A percentile compares a stretch with the other conserved stretches of the same genome.
phyloP scores from a whole-genome alignment of 1,140 invertebrate species.

The Drosophila sulfurigaster region DNA sequence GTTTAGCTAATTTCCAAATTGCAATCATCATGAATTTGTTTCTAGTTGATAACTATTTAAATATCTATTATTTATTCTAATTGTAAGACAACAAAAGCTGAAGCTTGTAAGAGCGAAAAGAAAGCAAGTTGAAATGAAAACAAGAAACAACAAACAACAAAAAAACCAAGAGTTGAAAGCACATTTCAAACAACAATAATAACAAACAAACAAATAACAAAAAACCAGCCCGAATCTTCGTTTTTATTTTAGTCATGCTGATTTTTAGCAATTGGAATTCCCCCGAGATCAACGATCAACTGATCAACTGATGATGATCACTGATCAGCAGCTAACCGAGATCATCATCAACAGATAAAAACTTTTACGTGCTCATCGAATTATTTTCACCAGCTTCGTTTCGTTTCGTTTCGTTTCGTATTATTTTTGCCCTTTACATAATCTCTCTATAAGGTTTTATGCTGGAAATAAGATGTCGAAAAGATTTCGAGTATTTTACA shows the following conservation, averaged over 20 bases:
- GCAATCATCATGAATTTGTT: slow-evolving; percentile 53
- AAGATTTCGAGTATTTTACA: slow-evolving; percentile 55
- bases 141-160: slow-evolving; percentile 30
- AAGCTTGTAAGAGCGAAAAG: slow-evolving; percentile 52
- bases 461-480: not conserved
- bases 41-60: slow-evolving; percentile 67
- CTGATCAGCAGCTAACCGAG: slow-evolving; percentile 42
- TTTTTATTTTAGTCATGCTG: slow-evolving; percentile 76
- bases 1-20: slow-evolving; percentile 50
- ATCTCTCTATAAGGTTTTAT: slow-evolving; percentile 22
- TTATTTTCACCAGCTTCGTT: slow-evolving; percentile 43
- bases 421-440: slow-evolving; percentile 56
- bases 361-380: slow-evolving; percentile 59
- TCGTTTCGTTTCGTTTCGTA: slow-evolving; percentile 16
- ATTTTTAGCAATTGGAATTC: slow-evolving; percentile 78
- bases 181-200: slow-evolving; percentile 49
- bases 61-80: slow-evolving; percentile 75
- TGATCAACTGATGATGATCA: not conserved
- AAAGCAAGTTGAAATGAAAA: slow-evolving; percentile 53
- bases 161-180: slow-evolving; percentile 38
- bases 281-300: slow-evolving; percentile 44
- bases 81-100: slow-evolving; percentile 49
- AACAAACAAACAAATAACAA: slow-evolving; percentile 36
- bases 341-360: slow-evolving; percentile 68
- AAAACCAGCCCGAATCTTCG: slow-evolving; percentile 41